phyloP scores from a whole-genome alignment of 1,140 invertebrate species.

The Cotesia typhae region DNA sequence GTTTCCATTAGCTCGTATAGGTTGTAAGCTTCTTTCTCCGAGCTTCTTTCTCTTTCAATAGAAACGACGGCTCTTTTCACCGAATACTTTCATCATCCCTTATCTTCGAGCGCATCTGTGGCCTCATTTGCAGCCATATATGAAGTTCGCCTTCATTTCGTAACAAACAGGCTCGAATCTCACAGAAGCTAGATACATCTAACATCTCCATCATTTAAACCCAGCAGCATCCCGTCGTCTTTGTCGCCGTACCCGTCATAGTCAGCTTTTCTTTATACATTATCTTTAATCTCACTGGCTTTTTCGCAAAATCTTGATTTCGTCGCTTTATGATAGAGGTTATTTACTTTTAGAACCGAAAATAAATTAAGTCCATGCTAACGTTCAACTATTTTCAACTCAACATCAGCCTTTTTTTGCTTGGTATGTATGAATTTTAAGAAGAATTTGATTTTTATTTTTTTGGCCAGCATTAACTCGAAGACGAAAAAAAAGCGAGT shows the following conservation, averaged over 20 bases:
- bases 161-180: neutral
- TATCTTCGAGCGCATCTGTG: conserved; percentile 55
- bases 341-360: neutral
- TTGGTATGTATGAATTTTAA: neutral
- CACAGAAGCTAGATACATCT: neutral
- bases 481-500: neutral
- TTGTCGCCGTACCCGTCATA: neutral
- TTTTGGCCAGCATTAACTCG: neutral
- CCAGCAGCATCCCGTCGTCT: neutral
- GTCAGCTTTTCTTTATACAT: neutral
- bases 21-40: conserved; percentile 21
- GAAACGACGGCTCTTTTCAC: conserved; percentile 56
- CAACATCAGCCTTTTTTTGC: neutral
- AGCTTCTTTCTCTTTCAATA: conserved; percentile 40
- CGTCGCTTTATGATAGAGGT: neutral
- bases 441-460: neutral
- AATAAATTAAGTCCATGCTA: neutral
- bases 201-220: neutral
- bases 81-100: conserved; percentile 56
- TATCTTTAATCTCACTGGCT: conserved; percentile 34
- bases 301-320: conserved; percentile 36
- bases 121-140: conserved; percentile 56
- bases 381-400: neutral
- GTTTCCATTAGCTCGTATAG: conserved; percentile 4
- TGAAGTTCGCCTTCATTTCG: conserved; percentile 38